Base-by-base conservation (phyloP, 2,797 vertebrate species). In the Leptoclinus maculatus region DNA sequence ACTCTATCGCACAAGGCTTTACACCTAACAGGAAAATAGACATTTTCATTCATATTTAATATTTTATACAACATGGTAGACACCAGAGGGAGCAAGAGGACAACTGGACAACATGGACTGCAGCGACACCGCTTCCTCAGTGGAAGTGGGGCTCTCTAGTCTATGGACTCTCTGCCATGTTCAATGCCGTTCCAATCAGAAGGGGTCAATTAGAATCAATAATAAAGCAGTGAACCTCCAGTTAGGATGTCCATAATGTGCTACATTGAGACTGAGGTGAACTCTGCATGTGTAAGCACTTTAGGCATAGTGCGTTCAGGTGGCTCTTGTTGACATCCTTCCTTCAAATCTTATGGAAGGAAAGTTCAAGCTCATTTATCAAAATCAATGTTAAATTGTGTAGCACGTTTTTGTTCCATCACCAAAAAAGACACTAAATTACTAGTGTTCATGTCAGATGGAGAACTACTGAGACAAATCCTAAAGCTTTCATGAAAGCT, bases 31-130 rank as follows among this genome's bases (percentile, higher is more conserved):
- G 56, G 17, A 19, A n/a, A 69, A 34, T 16, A 51, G 8, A 60
- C 5, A 65, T 64, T 58, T 54, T 0, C 3, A 66, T 59, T 60
- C 14, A 25, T 51, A 32, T 47, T 51, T 7, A 49, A 27, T 16
- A 8, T 53, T 57, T 41, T 38, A 36, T 72, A 25, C 9, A 32
- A 21, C 13, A 27, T 54, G 8, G n/a, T 29, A 21, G 53, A 69
- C 91, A 90, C 87, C 76, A 91, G 91, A 86, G 89, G 91, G 90
- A 69, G 89, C 76, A 79, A 89, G 74, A 84, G 85, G 69, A 83
- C 74, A 77, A 39, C 23, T 8, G 23, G 41, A 71, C 49, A 62
- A 56, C 47, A 68, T 21, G 54, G 53, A 71, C 21, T 25, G 25
- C 69, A 39, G 19, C 43, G 25, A 66, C 9, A 5, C 16, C 16